Percentiles rank a stretch among this genome's conserved stretches.
These are phyloP conservation scores for Drosophila longiperda DNA, from an alignment of 2,888 invertebrate genomes.

Conservation along the genomic window DNA sequence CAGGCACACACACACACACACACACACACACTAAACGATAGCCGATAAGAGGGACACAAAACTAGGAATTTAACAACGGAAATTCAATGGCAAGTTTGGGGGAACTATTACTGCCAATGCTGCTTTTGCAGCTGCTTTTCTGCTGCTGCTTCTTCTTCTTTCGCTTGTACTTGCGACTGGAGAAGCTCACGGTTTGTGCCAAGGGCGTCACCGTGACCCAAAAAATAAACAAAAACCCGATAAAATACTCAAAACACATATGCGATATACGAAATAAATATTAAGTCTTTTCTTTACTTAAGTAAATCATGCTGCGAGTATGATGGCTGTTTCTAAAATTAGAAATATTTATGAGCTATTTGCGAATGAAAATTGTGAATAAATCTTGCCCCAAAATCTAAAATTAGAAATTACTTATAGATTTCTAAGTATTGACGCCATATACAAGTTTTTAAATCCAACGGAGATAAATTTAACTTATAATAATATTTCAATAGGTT, in stretches of 20 bases:
- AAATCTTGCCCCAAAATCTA: not conserved
- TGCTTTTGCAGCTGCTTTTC: not conserved
- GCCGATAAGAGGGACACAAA: conserved; percentile 39
- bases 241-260: conserved; percentile 9
- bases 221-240: conserved; percentile 38
- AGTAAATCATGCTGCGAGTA: not conserved
- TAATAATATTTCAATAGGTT: not conserved
- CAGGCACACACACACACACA: conserved; percentile 9
- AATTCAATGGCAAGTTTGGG: conserved; percentile 74
- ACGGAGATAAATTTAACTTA: not conserved
- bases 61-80: conserved; percentile 38
- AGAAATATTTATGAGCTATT: conserved; percentile 1
- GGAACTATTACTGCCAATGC: conserved; percentile 10
- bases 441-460: not conserved
- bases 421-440: not conserved
- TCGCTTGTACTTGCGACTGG: conserved; percentile 7
- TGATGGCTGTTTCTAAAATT: not conserved
- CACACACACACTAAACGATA: conserved; percentile 7
- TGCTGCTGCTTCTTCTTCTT: conserved; percentile 20
- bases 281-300: conserved; percentile 6
- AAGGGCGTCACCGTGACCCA: conserved; percentile 41
- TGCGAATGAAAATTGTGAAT: not conserved
- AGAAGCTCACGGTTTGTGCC: conserved; percentile 12
- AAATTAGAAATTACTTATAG: not conserved
- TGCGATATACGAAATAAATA: conserved; percentile 14